Evolutionary conservation across 1,140 invertebrate species (phyloP), one percentile per base, ranked within the genome.

Genomic region (Hypsibius dujardini): DNA sequence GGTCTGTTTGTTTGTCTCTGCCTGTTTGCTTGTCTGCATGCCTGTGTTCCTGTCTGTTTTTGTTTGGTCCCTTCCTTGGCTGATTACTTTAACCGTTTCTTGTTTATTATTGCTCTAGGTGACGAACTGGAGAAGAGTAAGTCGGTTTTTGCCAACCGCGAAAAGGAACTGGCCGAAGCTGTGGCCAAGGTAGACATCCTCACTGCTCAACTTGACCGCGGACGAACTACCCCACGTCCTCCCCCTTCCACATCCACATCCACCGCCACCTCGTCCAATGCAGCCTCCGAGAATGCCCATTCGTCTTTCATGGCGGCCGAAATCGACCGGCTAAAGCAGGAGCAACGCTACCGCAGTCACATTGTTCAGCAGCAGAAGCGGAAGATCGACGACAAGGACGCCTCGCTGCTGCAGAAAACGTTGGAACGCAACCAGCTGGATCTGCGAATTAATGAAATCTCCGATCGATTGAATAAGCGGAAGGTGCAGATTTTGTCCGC

Each of bases 111-210:
- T n/a, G n/a, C n/a, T 77, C 14, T 74, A 93, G 90, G 88, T 76
- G 90, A 89, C 76, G 94, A 97, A 82, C 83, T 97, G 79, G 92
- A 96, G 80, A 91, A 90, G 72, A 94, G 95, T 76, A 87, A 91
- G 72, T 89, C 90, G 42, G 83, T 96, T 69, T 96, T 96, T 84
- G 94, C 92, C 84, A 92, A 95, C 79, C 96, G 96, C 79, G 92
- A 96, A 78, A 95, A 95, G 79, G 93, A 96, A 80, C 82, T 97
- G 56, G 90, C 89, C 46, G 79, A 95, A 83, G 93, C 93, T 1
- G 90, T 95, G 75, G 88, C 90, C 74, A 94, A 94, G 50, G 50
- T 56, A n/a, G 50, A 56, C n/a, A 56, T 56, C n/a, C 50, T 56
- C 7, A 56, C 50, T 7, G 50, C 50, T 56, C 50, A 56, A n/a